phyloP scores from a whole-genome alignment of 1,140 invertebrate species.

The Hypothenemus hampei region DNA sequence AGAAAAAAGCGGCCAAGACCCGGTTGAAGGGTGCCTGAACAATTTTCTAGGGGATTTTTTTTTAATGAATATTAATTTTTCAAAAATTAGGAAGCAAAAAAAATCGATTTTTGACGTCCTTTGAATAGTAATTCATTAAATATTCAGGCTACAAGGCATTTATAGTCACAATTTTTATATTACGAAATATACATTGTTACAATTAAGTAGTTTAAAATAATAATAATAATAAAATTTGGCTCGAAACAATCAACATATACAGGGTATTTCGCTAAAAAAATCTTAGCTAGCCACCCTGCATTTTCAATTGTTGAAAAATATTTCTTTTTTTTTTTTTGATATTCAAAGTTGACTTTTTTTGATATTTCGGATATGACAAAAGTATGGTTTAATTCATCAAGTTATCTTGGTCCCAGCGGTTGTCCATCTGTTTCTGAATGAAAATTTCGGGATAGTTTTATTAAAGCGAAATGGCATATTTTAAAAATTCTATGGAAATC shows the following conservation, averaged over 20 bases:
- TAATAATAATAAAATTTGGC: no score
- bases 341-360: constrained; percentile 34
- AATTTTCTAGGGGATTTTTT: no score
- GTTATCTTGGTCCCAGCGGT: constrained; percentile 41
- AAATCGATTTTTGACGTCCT: not conserved
- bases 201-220: no score
- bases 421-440: constrained; percentile 20
- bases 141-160: constrained; percentile 47
- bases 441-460: constrained; percentile 12
- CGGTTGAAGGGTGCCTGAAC: no score
- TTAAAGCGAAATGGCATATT: constrained; percentile 39
- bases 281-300: no score
- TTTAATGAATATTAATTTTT: no score
- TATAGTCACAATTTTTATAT: constrained; percentile 45
- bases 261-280: no score
- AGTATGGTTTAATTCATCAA: no score
- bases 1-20: no score
- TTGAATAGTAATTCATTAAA: constrained; percentile 15
- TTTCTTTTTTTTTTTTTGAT: constrained; percentile 32
- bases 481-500: constrained; percentile 28
- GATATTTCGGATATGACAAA: constrained; percentile 42
- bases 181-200: constrained; percentile 32
- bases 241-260: no score
- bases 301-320: constrained; percentile 20
- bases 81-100: no score